Evolutionary conservation across 2,888 invertebrate species (phyloP), one percentile per base, ranked within the genome.

Genomic region (Cantharis rufa): DNA sequence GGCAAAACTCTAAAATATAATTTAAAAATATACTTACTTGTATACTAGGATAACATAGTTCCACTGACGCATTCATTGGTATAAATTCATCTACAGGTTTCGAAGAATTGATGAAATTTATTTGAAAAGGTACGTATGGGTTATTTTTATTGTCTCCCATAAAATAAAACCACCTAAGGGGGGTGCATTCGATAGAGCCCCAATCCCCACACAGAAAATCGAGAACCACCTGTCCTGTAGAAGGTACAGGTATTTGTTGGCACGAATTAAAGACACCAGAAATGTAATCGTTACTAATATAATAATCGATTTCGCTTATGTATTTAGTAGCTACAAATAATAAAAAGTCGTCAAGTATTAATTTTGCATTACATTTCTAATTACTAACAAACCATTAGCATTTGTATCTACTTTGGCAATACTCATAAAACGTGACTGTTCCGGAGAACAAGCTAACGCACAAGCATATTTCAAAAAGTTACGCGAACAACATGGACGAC

Each of bases 401-500:
- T 75, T 21, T 16, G 28, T 77, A 15, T 74, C 16, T 15, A 88
- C 86, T 18, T 88, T 86, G 0, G 90, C 90, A 2, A 94, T 91
- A 74, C 92, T 90, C 28, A 96, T 84, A 87, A 93, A 98, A 18
- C 90, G 89, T 78, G 94, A 93, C 87, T 98, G 98, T 2, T 90
- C 85, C 0, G 94, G 92, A 15, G 92, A 91, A 87, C 98, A 98
- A 0, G 96, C 95, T 87, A 97, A 91, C 74, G 92, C 93, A 86
- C 98, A 98, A 82, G 97, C 91, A 82, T 96, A 93, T 80, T 92
- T 90, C 61, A 93, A 89, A 86, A 98, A 93, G 89, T 98, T 98
- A 80, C 91, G 90, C 88, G 94, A 91, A 87, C 98, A 99, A 0
- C 95, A 92, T 0, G 98, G 98, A 87, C 98, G 99, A 72, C 96